Evolutionary conservation across 2,113 vertebrate genomes (phyloP), one percentile per base, ranked within the genome.

Genomic region (Nycticryphes semicollaris): DNA sequence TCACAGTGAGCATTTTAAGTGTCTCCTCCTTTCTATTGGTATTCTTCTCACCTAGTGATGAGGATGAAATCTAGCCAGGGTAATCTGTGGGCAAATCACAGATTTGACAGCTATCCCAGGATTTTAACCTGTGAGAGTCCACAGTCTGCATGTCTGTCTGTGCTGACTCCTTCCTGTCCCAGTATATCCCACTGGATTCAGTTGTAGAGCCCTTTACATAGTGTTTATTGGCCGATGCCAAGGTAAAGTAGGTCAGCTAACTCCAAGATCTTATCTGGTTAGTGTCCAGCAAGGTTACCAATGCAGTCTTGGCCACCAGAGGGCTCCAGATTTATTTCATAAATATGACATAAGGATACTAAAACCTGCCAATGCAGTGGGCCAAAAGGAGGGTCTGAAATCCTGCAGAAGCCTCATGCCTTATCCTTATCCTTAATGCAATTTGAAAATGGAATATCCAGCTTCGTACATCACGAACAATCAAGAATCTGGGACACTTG

Each of bases 71-170:
- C 25, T 57, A 45, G 8, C 14, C 4, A 28, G 12, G 24, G 14
- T 74, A 64, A 69, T 74, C 45, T 25, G 22, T 19, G 30, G 59
- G 37, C 15, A 41, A 84, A 48, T 27, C 1, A 2, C 48, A 57
- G 54, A 13, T 80, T 56, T 68, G 37, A 50, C 15, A 69, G 23
- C 37, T 47, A 21, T 68, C 27, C 15, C 17, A 48, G 62, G 66
- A 35, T 72, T 89, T 89, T 56, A 73, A 60, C 7, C 28, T n/a
- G 3, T 63, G 31, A 14, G 11, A 67, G 30, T 21, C 30, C 54
- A 35, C 11, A 45, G 54, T 37, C 12, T 3, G 4, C 35, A 35
- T 0, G 0, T 33, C 57, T 88, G 47, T 2, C 57, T 88, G 47
- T 2, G 2, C 59, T 64, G 50, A 37, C n/a, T 60, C 28, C 20